These are phyloP conservation scores for Pelusios castaneus DNA, from an alignment of 2,113 vertebrate genomes.

Conservation along the genomic window DNA sequence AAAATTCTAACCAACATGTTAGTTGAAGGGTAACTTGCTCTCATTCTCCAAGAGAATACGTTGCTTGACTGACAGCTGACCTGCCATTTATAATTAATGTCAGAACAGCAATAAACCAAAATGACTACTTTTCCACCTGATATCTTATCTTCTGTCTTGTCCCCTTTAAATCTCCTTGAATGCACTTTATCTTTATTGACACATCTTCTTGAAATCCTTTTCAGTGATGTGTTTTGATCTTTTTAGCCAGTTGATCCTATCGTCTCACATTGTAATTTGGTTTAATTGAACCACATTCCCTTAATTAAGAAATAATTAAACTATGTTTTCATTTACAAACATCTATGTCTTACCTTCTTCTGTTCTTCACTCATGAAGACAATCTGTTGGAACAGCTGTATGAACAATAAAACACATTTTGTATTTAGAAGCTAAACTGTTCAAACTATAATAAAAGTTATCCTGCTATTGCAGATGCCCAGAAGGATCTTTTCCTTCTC, in stretches of 20 bases:
- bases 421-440: constrained; percentile 61
- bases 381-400: constrained; percentile 74
- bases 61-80: constrained; percentile 51
- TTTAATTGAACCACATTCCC: constrained; percentile 67
- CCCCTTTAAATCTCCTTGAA: constrained; percentile 46
- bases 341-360: constrained; percentile 49
- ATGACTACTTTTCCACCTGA: constrained; percentile 65
- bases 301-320: constrained; percentile 77
- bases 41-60: neutral
- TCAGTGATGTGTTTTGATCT: constrained; percentile 25
- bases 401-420: constrained; percentile 67
- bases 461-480: constrained; percentile 43
- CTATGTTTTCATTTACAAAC: constrained; percentile 65
- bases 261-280: constrained; percentile 53
- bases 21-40: constrained; percentile 35
- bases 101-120: constrained; percentile 66
- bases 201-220: constrained; percentile 40
- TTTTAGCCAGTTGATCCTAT: constrained; percentile 59
- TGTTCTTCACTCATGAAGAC: constrained; percentile 55
- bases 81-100: constrained; percentile 74
- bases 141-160: constrained; percentile 53
- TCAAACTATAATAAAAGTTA: constrained; percentile 70
- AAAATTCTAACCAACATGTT: neutral
- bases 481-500: constrained; percentile 62
- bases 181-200: neutral